These are phyloP conservation scores for Melanerpes aurifrons DNA, from an alignment of 2,113 vertebrate genomes.

Conservation along the genomic window DNA sequence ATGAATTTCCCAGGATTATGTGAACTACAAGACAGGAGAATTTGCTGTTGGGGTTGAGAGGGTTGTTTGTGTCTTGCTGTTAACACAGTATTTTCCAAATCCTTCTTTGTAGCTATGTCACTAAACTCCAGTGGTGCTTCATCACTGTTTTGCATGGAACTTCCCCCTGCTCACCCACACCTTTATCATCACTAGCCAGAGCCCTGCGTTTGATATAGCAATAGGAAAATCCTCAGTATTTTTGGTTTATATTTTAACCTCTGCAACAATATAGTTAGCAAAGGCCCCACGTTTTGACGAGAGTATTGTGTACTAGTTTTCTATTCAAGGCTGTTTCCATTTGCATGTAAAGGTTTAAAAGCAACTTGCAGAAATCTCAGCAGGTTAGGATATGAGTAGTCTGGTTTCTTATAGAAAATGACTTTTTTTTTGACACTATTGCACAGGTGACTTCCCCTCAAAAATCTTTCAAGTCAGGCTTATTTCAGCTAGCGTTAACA, in stretches of 20 bases:
- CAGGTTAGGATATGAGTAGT: background rate
- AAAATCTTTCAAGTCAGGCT: background rate
- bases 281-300: background rate
- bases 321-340: background rate
- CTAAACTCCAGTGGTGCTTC: background rate
- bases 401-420: background rate
- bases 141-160: background rate
- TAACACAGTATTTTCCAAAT: background rate
- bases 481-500: background rate
- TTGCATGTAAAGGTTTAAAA: background rate
- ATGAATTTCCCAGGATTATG: background rate
- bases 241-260: background rate
- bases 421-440: background rate
- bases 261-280: background rate
- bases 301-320: background rate
- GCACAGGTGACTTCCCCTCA: background rate
- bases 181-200: background rate
- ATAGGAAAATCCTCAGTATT: background rate
- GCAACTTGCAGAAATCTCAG: background rate
- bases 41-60: background rate
- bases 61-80: background rate
- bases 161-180: background rate
- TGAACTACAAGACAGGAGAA: background rate
- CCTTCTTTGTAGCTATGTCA: background rate
- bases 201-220: background rate